Conservation (phyloP, 2,888 invertebrate genomes). For the Campoplex nolae region DNA sequence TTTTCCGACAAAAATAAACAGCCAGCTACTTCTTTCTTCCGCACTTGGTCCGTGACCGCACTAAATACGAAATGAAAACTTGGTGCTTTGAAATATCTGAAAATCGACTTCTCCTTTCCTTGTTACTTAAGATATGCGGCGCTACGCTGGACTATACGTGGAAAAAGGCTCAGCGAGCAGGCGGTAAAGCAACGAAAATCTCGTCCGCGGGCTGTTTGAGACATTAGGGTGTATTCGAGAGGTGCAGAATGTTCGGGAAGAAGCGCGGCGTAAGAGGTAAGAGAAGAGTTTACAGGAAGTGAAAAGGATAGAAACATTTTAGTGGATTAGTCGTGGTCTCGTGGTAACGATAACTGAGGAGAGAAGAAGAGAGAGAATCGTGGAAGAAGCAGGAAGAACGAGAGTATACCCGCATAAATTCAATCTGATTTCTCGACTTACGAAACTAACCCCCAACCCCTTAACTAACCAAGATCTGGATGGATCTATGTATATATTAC, state of each 20-base stretch:
- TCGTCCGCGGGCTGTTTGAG: slow-evolving; percentile 43
- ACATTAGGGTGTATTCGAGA: slow-evolving; percentile 59
- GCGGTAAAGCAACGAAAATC: slow-evolving; percentile 35
- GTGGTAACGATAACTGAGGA: slow-evolving; percentile 59
- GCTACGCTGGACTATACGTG: slow-evolving; percentile 15
- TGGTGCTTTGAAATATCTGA: not conserved
- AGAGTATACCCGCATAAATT: slow-evolving; percentile 71
- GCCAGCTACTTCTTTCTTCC: no score
- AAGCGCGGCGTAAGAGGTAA: slow-evolving; percentile 7
- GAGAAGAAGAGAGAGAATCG: slow-evolving; percentile 46
- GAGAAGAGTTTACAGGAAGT: slow-evolving; percentile 35
- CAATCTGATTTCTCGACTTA: slow-evolving; percentile 74
- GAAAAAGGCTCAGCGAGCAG: not conserved
- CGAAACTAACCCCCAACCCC: slow-evolving; percentile 55
- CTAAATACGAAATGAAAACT: not conserved
- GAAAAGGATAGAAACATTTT: slow-evolving; percentile 58
- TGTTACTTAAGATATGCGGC: slow-evolving; percentile 43
- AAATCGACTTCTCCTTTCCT: slow-evolving; percentile 12
- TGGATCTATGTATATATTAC: slow-evolving; percentile 26
- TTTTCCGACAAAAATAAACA: no score
- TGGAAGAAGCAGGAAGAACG: slow-evolving; percentile 52
- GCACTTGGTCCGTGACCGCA: no score
- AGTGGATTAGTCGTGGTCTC: slow-evolving; percentile 63
- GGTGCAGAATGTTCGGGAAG: slow-evolving; percentile 23
- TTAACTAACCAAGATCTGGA: slow-evolving; percentile 20